A percentile compares a stretch with the other conserved stretches of the same genome.
Conservation (phyloP, 2,113 vertebrate genomes). For the Paratilapia polleni region DNA sequence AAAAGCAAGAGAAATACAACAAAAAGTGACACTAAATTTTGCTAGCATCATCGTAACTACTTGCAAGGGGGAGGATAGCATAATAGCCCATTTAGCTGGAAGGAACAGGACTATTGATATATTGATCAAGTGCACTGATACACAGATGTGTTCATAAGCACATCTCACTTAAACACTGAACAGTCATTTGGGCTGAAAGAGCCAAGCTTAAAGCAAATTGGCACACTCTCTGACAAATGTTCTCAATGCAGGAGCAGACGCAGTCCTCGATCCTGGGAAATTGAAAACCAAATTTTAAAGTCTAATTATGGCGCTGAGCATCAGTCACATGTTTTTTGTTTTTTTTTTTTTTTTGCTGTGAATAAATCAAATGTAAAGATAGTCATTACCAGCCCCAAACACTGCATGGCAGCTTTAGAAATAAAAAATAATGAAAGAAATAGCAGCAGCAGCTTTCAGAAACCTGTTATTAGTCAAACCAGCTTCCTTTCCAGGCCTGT, state of each 20-base stretch:
- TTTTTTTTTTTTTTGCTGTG: not conserved
- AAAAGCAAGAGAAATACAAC: no score
- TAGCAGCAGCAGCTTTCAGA: not conserved
- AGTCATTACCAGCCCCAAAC: fast-evolving
- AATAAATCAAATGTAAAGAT: not conserved
- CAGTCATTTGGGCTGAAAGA: not conserved
- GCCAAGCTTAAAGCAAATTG: not conserved
- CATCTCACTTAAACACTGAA: not conserved
- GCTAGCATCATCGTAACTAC: not conserved
- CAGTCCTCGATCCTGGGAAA: not conserved
- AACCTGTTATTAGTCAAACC: not conserved
- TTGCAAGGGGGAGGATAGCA: not conserved
- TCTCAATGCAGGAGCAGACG: no score
- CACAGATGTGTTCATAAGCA: not conserved
- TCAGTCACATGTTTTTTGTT: fast-evolving
- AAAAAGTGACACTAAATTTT: no score
- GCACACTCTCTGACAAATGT: not conserved
- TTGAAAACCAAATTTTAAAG: not conserved
- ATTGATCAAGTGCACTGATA: not conserved
- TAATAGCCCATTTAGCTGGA: not conserved
- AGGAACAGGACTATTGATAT: not conserved
- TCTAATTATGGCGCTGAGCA: fast-evolving
- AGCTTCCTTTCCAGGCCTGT: not conserved
- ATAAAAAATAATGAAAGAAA: fast-evolving
- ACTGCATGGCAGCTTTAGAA: not conserved